Conservation (phyloP, 1,140 invertebrate genomes). For the Leptopilina boulardi region DNA sequence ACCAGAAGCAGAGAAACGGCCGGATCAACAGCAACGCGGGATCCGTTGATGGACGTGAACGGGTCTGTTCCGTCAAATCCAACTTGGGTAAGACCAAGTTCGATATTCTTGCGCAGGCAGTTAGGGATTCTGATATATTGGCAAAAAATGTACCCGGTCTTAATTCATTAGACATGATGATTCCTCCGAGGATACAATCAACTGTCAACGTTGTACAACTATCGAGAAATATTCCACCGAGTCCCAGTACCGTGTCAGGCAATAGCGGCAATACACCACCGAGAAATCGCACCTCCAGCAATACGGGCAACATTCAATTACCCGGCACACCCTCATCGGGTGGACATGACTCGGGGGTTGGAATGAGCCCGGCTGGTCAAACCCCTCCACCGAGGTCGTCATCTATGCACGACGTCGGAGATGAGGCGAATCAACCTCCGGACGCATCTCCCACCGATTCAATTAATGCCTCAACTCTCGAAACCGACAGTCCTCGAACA, state of each 20-base stretch:
- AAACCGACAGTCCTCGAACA: slow-evolving; percentile 54
- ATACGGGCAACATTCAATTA: slow-evolving; percentile 62
- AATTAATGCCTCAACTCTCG: slow-evolving; percentile 67
- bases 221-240: slow-evolving; percentile 72
- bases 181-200: slow-evolving; percentile 74
- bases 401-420: slow-evolving; percentile 68
- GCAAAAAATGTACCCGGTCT: slow-evolving; percentile 63
- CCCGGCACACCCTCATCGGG: slow-evolving; percentile 68
- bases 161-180: slow-evolving; percentile 75
- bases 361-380: slow-evolving; percentile 73
- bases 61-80: slow-evolving; percentile 53
- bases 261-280: slow-evolving; percentile 66
- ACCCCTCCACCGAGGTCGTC: slow-evolving; percentile 69
- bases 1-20: slow-evolving; percentile 62
- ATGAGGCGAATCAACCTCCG: slow-evolving; percentile 70
- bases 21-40: slow-evolving; percentile 22
- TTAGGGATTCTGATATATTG: slow-evolving; percentile 70
- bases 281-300: slow-evolving; percentile 62
- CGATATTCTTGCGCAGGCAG: slow-evolving; percentile 65
- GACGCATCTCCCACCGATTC: slow-evolving; percentile 68
- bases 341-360: slow-evolving; percentile 72
- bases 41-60: background rate
- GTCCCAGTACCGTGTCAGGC: slow-evolving; percentile 66
- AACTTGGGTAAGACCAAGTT: slow-evolving; percentile 64
- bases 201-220: slow-evolving; percentile 80